Conservation (phyloP, 2,888 invertebrate species). For the Hydrotaea cyrtoneurina region DNA sequence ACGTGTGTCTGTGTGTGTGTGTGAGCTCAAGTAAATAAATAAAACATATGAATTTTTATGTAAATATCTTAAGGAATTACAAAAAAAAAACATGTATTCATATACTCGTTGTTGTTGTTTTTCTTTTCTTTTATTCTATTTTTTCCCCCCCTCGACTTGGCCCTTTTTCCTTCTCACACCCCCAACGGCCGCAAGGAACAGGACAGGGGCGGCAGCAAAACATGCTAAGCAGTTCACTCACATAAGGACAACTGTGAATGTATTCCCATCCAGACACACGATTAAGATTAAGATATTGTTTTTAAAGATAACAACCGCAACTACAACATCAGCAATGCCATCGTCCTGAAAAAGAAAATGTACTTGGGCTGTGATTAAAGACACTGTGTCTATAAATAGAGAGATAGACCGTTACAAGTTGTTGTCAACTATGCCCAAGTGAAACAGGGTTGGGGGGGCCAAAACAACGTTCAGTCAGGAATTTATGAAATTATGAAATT, state of each 20-base stretch:
- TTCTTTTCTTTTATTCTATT: neutral
- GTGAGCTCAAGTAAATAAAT: neutral
- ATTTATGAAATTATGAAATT: conserved; percentile 16
- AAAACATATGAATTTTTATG: conserved; percentile 38
- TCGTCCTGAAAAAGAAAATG: neutral
- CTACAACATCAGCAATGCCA: neutral
- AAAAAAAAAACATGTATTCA: conserved; percentile 29
- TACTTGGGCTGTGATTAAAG: neutral
- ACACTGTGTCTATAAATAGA: conserved; percentile 23
- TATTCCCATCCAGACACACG: conserved; percentile 15
- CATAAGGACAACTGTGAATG: neutral
- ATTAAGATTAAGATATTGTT: conserved; percentile 35
- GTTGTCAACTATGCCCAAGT: neutral
- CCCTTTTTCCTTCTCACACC: neutral
- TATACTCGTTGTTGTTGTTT: neutral
- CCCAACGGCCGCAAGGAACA: neutral
- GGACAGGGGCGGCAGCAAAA: neutral
- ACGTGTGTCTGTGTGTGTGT: too few relatives aligned
- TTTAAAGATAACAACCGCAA: conserved; percentile 19
- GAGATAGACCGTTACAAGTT: neutral
- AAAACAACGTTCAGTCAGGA: conserved; percentile 2
- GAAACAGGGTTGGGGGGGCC: neutral
- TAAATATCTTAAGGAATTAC: conserved; percentile 31
- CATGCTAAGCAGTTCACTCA: neutral
- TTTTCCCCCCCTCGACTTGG: neutral